Evolutionary conservation across 2,797 vertebrate genomes (phyloP), one percentile per base, ranked within the genome.

Genomic region (Melopsittacus undulatus): DNA sequence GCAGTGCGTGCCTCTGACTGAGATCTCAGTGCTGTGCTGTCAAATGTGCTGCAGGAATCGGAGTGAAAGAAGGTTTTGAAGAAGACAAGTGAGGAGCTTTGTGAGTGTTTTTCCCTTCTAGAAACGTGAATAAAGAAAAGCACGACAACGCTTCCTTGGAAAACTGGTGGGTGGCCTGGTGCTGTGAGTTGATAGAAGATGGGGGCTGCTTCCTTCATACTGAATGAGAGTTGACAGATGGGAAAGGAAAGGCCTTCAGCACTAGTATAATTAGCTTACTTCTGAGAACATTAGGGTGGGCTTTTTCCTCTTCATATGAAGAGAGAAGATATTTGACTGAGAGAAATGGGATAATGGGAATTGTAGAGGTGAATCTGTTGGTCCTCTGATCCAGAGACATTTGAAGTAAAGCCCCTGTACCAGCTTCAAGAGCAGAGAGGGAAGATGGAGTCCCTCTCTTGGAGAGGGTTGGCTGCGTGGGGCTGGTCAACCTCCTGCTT

Each of bases 151-250:
- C 85, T 91, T 87, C 87, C 34, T 62, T 96, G 91, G 73, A 95
- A 95, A 92, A 89, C 62, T 91, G 76, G 94, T 95, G 94, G 95
- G 94, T 95, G 94, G 89, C 86, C 69, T 92, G 79, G 67, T 94
- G 84, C 87, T 83, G 4, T 57, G 87, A 89, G 89, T 91, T 94
- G 93, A 46, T 89, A 24, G 93, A 87, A 95, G 84, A 61, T 87
- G 93, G 91, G 83, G 64, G 81, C 87, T 87, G 84, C 16, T 91
- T 77, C 45, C 91, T 94, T 75, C 89, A 38, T 78, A 75, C 63
- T 86, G 93, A 95, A 93, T 93, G 91, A 91, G 85, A 83, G 82
- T 78, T 88, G 94, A 93, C 94, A 96, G 95, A 97, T 96, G 94
- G 95, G 84, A 93, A 88, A 95, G 85, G 90, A 75, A 77, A 57